Base-by-base conservation (phyloP, 2,888 invertebrate genomes). In the Orthonychiurus folsomi region DNA sequence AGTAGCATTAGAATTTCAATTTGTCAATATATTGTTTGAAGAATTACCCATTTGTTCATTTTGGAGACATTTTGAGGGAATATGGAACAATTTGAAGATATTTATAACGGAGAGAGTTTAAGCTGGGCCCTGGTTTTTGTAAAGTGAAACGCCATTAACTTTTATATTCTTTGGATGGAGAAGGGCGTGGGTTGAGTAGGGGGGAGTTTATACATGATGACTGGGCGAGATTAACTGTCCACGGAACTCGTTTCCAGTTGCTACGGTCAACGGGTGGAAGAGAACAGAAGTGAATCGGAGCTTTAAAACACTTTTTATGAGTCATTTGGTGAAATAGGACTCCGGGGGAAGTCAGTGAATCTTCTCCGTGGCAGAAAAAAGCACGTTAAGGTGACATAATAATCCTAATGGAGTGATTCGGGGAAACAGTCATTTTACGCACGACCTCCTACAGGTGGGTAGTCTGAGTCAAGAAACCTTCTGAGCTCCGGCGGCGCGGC, bases 361-460 rank as follows among this genome's bases (percentile, higher is more conserved):
- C 37, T 37, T 37, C 15, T 37, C 37, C 37, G 5, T 15, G 5
- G 37, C 5, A 37, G 9, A 15, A 37, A 37, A 37, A 37, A 37
- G 37, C 37, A 37, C 37, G 52, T 52, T 52, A 21, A 23, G 9
- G 52, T 52, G 52, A 23, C 20, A 23, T 52, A 52, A 52, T 21
- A 52, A 23, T 52, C 52, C 37, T 59, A 59, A 59, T 59, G 50
- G 59, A 59, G 50, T 59, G 21, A 50, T 59, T 59, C 20, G 24
- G 50, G 23, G 9, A 50, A 21, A 59, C 9, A 9, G 5, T 56
- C 28, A 18, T 56, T 56, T 56, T 56, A 26, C 56, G 56, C 28
- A 56, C 56, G 28, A 21, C 3, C 28, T 56, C n/a, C 56, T 56
- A 56, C 56, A 56, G 56, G 56, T 56, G 56, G 26, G 55, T 20